These are phyloP conservation scores for Phortica magna DNA, from an alignment of 2,888 invertebrate species.

Conservation along the genomic window DNA sequence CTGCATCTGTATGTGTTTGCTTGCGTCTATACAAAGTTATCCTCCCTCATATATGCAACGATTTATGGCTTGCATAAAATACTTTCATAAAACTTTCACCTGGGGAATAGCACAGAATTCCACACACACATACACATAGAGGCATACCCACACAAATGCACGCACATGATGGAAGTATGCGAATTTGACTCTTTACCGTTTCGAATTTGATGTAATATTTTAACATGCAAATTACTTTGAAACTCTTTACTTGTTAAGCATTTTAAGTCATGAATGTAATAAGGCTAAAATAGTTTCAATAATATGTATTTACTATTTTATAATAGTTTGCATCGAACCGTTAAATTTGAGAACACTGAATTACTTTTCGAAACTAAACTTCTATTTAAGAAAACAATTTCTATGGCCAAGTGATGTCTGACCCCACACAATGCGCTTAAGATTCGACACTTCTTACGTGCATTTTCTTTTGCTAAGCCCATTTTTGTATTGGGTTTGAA, in stretches of 20 bases:
- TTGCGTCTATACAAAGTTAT: constrained; percentile 5
- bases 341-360: not conserved
- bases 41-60: constrained; percentile 49
- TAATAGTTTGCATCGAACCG: not conserved
- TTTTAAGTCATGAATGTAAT: not conserved
- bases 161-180: not conserved
- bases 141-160: not conserved
- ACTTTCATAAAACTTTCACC: constrained; percentile 71
- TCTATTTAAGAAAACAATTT: too few relatives aligned
- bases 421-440: too few relatives aligned
- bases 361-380: too few relatives aligned
- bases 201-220: not conserved
- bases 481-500: too few relatives aligned
- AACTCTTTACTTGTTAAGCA: not conserved
- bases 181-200: not conserved
- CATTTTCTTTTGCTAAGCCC: too few relatives aligned
- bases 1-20: not conserved
- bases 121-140: not conserved
- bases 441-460: too few relatives aligned
- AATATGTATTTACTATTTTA: not conserved
- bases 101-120: constrained; percentile 58
- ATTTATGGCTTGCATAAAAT: constrained; percentile 62
- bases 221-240: not conserved
- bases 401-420: too few relatives aligned
- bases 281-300: not conserved